phyloP scores from a whole-genome alignment of 2,797 vertebrate species.

The Cephalopachus bancanus region DNA sequence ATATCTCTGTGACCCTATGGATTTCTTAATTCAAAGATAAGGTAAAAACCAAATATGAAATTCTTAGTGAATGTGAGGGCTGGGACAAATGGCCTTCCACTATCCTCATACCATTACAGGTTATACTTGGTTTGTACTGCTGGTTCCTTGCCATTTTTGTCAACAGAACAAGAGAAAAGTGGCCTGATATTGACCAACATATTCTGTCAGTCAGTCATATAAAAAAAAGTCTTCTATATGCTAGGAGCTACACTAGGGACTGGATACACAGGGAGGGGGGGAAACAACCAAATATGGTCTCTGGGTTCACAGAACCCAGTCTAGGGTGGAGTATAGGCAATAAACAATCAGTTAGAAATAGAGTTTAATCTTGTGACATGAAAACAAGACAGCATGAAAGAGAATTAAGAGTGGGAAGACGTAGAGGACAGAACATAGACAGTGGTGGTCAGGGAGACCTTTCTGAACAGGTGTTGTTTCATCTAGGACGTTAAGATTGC shows the following conservation, averaged over 20 bases:
- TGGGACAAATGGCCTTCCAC: not conserved
- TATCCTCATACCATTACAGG: not conserved
- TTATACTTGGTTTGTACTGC: not conserved
- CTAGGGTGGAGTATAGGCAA: not conserved
- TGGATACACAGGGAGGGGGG: not conserved
- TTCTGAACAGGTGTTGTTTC: not conserved
- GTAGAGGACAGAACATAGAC: not conserved
- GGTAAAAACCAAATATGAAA: not conserved
- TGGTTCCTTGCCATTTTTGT: conserved; percentile 12
- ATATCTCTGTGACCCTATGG: not conserved
- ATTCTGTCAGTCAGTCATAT: conserved; percentile 26
- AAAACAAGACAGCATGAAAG: not conserved
- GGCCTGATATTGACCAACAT: not conserved
- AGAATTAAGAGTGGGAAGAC: not conserved
- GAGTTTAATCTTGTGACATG: not conserved
- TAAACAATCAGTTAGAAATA: not conserved
- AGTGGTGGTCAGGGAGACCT: not conserved
- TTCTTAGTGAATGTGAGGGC: not conserved
- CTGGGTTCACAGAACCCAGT: not conserved
- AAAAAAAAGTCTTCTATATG: not conserved
- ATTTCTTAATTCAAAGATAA: conserved; percentile 41
- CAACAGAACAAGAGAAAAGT: conserved; percentile 44
- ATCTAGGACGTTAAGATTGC: not conserved
- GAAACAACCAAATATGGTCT: not conserved
- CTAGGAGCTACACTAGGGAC: not conserved